Conservation (phyloP, 2,113 vertebrate species). For the Rynchops niger region DNA sequence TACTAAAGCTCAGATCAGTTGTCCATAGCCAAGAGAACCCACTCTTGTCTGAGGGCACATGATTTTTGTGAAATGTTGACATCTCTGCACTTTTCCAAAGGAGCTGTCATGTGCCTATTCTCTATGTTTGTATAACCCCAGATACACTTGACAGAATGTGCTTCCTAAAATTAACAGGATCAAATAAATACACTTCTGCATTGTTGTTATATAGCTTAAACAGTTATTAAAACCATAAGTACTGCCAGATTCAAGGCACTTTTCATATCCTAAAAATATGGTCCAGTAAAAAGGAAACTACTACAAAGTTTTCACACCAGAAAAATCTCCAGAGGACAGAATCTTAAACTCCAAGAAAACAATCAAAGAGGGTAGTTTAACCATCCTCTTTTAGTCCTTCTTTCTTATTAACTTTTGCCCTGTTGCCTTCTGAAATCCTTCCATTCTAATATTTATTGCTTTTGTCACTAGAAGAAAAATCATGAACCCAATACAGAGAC, state of each 20-base stretch:
- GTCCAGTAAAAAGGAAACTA: background rate
- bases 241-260: background rate
- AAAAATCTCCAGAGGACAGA: background rate
- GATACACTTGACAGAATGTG: background rate
- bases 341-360: background rate
- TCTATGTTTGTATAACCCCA: background rate
- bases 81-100: background rate
- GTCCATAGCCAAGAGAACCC: background rate
- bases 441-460: background rate
- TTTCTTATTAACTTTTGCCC: background rate
- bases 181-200: background rate
- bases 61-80: background rate
- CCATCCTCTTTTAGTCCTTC: background rate
- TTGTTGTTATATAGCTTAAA: background rate
- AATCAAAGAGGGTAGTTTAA: background rate
- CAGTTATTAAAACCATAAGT: background rate
- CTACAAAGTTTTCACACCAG: background rate
- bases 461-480: background rate
- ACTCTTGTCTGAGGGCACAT: fast-evolving
- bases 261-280: background rate
- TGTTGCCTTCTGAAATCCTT: background rate
- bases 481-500: background rate
- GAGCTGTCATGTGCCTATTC: background rate
- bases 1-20: background rate
- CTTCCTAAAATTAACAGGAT: background rate